phyloP scores from a whole-genome alignment of 2,797 vertebrate genomes.

The Pteropus rufus region DNA sequence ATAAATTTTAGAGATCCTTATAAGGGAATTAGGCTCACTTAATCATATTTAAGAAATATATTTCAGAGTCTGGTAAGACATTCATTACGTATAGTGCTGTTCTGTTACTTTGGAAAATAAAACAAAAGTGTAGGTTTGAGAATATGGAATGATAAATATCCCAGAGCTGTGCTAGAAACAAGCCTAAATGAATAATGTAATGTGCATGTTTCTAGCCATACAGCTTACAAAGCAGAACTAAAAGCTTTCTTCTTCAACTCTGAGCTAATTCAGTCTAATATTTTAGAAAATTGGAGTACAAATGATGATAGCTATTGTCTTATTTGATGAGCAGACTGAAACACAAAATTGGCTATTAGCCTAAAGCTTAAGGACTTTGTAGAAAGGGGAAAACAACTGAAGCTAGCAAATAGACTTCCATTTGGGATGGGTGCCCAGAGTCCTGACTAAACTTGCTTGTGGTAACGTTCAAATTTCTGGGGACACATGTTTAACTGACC shows the following conservation, averaged over 20 bases:
- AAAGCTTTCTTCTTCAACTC: background rate
- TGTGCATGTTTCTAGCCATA: background rate
- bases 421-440: slow-evolving; percentile 44
- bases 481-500: slow-evolving; percentile 25
- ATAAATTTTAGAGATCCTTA: slow-evolving; percentile 18
- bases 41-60: slow-evolving; percentile 27
- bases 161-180: background rate
- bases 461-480: slow-evolving; percentile 17
- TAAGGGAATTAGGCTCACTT: background rate
- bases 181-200: background rate
- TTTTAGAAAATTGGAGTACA: slow-evolving; percentile 22
- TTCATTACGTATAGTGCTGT: background rate
- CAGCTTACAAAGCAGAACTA: background rate
- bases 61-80: background rate
- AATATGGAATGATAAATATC: background rate
- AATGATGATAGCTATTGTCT: slow-evolving; percentile 27
- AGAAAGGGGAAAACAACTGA: slow-evolving; percentile 19
- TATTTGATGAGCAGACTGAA: slow-evolving; percentile 51
- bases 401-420: slow-evolving; percentile 29
- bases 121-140: background rate
- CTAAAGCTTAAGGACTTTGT: slow-evolving; percentile 47
- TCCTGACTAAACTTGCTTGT: background rate
- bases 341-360: slow-evolving; percentile 34
- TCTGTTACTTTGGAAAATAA: slow-evolving; percentile 33
- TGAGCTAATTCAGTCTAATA: slow-evolving; percentile 9